Evolutionary conservation across 2,113 vertebrate species (phyloP), one percentile per base, ranked within the genome.

Genomic region (Manacus vitellinus): DNA sequence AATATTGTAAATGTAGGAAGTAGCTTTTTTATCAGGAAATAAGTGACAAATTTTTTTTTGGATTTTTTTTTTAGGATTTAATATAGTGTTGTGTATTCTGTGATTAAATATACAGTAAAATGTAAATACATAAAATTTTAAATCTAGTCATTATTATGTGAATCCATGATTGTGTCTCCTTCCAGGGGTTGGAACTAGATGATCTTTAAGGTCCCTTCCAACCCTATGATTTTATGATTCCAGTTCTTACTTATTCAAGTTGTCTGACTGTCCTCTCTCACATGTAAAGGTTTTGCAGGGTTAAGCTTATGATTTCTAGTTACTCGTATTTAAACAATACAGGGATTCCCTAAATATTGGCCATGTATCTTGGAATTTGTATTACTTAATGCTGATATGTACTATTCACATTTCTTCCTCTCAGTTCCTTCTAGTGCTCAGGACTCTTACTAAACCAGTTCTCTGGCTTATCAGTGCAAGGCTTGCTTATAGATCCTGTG

Each of bases 401-500:
- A 56, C 21, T 79, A 66, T 62, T 92, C 81, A 54, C 76, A 85
- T 95, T 96, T 96, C 76, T 95, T 96, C 76, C 92, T 94, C 68
- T 91, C 90, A 92, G 90, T 95, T 97, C 80, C 72, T 96, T 83
- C 79, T 91, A 91, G 89, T 92, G 95, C 97, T 97, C 88, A 68
- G 79, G 91, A 95, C 79, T 96, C 88, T 61, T 97, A 92, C 93
- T 97, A 97, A 94, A 96, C 79, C 91, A 94, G 90, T 93, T 85
- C 93, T 89, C 92, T 61, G 62, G 91, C 89, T 98, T 97, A 95
- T 97, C 87, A 94, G 15, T 77, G 75, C 80, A 76, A 97, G 94
- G 89, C 71, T 96, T 86, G 86, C 97, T 96, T 97, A 96, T 85
- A 98, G 97, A 97, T 97, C 46, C 10, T 85, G 95, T 21, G 25